A percentile compares a stretch with the other conserved stretches of the same genome.
phyloP scores from a whole-genome alignment of 2,797 vertebrate species.

The Rhodeus uyekii region DNA sequence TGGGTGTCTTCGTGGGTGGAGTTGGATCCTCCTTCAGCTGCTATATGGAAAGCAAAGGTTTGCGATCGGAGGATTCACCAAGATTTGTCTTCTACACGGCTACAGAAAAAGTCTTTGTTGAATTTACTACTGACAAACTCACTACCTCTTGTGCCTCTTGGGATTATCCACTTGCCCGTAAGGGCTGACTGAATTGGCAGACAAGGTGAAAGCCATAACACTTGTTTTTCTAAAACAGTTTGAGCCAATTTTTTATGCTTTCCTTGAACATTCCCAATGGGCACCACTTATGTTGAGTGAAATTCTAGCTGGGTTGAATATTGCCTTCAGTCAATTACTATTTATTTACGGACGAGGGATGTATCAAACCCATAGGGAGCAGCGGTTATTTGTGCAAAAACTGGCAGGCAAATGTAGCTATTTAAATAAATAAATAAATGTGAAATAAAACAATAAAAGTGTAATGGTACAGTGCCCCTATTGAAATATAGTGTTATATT shows the following conservation, averaged over 20 bases:
- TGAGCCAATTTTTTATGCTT: neutral
- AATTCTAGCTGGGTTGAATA: conserved; percentile 13
- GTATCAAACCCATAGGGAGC: conserved; percentile 7
- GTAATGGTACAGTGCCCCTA: neutral
- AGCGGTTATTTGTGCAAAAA: neutral
- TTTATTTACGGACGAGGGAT: conserved; percentile 28
- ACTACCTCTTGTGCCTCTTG: neutral
- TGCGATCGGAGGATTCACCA: neutral
- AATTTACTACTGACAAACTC: neutral
- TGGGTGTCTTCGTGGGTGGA: neutral
- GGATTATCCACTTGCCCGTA: conserved; percentile 14
- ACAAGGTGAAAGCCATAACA: conserved; percentile 18
- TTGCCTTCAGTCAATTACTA: conserved; percentile 15
- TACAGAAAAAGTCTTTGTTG: conserved; percentile 3
- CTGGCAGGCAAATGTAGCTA: neutral
- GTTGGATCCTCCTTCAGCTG: neutral
- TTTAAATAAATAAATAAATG: too few relatives aligned
- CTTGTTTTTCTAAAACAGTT: neutral
- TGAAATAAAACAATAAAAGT: neutral
- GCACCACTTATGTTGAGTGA: conserved; percentile 23
- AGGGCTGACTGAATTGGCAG: neutral
- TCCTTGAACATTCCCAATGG: neutral
- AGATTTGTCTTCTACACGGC: neutral
- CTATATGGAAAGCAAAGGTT: neutral
- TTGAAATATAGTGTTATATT: neutral